phyloP scores from a whole-genome alignment of 2,888 invertebrate genomes.

The Lycocerus yunnanus region DNA sequence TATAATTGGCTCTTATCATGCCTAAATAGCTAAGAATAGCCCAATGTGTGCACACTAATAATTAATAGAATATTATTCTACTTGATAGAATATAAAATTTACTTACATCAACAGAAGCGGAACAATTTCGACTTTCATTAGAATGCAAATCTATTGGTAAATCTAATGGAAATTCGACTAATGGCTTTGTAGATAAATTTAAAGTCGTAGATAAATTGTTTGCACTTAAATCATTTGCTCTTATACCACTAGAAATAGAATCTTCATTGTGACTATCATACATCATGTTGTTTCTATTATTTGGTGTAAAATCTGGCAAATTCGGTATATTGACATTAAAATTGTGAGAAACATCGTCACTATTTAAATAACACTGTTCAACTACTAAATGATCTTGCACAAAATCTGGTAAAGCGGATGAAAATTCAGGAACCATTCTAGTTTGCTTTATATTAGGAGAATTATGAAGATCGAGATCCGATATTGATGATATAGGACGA shows the following conservation, averaged over 20 bases:
- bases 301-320: constrained; percentile 69
- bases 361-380: constrained; percentile 72
- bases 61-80: background rate
- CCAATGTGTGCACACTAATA: no score
- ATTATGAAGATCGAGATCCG: constrained; percentile 59
- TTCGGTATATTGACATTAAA: constrained; percentile 63
- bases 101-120: constrained; percentile 37
- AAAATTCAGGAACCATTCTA: constrained; percentile 58
- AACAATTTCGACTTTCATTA: constrained; percentile 39
- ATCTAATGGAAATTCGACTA: constrained; percentile 53
- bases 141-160: constrained; percentile 44
- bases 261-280: constrained; percentile 35
- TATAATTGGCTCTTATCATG: no score
- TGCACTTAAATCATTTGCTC: constrained; percentile 32
- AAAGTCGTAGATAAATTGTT: constrained; percentile 44
- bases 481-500: constrained; percentile 47
- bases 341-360: constrained; percentile 58
- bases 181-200: constrained; percentile 49
- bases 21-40: no score
- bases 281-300: constrained; percentile 46
- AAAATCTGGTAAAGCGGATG: constrained; percentile 81
- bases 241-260: constrained; percentile 35
- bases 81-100: background rate
- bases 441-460: constrained; percentile 57
- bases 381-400: constrained; percentile 88